Evolutionary conservation across 2,888 invertebrate genomes (phyloP).

Genomic region (Eilema depressum): DNA sequence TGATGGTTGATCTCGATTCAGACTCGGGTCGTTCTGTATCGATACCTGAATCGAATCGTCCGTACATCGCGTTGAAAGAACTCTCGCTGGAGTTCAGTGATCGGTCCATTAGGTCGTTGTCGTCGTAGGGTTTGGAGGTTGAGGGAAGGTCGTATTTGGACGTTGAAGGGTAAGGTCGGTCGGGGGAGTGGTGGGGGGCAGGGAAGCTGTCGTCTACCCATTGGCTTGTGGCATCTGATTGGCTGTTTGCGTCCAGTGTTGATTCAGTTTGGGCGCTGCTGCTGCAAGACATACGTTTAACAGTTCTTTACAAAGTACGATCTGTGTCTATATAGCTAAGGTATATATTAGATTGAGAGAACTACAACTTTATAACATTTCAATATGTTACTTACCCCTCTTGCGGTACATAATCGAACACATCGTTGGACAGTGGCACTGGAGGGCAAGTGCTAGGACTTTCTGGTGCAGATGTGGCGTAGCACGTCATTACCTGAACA

Average conservation of each 20-base stretch:
- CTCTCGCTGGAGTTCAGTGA: constrained; percentile 80
- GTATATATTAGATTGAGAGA: neutral
- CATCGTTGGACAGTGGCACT: constrained; percentile 66
- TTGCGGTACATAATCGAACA: constrained; percentile 72
- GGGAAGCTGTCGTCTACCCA: constrained; percentile 86
- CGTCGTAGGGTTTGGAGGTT: constrained; percentile 76
- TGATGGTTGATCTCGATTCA: constrained; percentile 72
- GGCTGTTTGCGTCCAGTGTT: constrained; percentile 72
- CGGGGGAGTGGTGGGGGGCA: constrained; percentile 69
- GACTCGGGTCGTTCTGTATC: constrained; percentile 70
- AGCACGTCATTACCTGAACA: constrained; percentile 80
- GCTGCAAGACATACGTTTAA: constrained; percentile 40
- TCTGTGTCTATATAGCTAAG: neutral
- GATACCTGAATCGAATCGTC: constrained; percentile 71
- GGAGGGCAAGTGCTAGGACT: constrained; percentile 77
- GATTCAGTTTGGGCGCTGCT: constrained; percentile 70
- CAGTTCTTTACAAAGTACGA: neutral
- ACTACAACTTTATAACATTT: neutral
- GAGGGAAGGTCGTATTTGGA: constrained; percentile 74
- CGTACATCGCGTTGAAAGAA: constrained; percentile 79
- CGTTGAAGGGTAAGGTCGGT: constrained; percentile 65
- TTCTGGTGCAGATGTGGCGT: constrained; percentile 80
- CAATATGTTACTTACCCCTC: constrained; percentile 58
- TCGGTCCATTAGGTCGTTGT: constrained; percentile 79
- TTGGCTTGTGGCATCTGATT: constrained; percentile 82